Evolutionary conservation across 2,113 vertebrate species (phyloP).

Genomic region (Percina caprodes): DNA sequence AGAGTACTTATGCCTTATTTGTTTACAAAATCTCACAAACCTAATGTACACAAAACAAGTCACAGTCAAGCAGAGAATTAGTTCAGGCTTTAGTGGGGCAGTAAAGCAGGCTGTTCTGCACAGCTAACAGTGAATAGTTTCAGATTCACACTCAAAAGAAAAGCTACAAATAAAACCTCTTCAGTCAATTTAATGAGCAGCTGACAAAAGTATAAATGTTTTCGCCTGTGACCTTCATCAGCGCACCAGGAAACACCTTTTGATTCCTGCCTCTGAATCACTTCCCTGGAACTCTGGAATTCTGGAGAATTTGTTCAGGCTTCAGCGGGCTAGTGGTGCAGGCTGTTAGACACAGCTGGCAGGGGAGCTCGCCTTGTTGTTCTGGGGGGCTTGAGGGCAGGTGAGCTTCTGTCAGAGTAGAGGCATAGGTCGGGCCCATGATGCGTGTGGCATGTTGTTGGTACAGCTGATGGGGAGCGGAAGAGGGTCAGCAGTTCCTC

Average conservation of each 20-base stretch:
- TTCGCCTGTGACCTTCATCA: conserved; percentile 47
- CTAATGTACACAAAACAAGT: conserved; percentile 55
- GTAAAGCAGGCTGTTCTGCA: conserved; percentile 31
- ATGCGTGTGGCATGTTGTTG: conserved; percentile 70
- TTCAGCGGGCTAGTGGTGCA: conserved; percentile 33
- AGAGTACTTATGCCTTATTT: conserved; percentile 48
- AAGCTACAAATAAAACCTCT: conserved; percentile 20
- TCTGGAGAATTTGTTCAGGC: conserved; percentile 46
- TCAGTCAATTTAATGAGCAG: conserved; percentile 54
- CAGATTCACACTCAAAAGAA: conserved; percentile 12
- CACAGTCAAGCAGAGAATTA: conserved; percentile 26
- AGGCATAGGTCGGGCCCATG: conserved; percentile 53
- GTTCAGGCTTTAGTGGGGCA: conserved; percentile 40
- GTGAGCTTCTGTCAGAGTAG: conserved; percentile 66
- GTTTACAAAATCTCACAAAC: conserved; percentile 44
- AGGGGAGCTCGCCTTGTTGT: conserved; percentile 62
- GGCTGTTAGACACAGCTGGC: conserved; percentile 66
- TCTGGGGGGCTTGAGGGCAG: conserved; percentile 68
- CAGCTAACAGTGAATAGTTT: conserved; percentile 47
- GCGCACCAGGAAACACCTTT: conserved; percentile 6
- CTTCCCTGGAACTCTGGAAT: not conserved
- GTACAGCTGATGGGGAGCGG: conserved; percentile 63
- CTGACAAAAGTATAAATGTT: conserved; percentile 32
- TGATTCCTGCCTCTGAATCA: conserved; percentile 29
- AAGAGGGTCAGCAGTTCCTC: conserved; percentile 72